Percentiles rank a stretch among this genome's conserved stretches.
Evolutionary conservation across 2,888 invertebrate genomes (phyloP).

Genomic region (Ochropleura leucogaster): DNA sequence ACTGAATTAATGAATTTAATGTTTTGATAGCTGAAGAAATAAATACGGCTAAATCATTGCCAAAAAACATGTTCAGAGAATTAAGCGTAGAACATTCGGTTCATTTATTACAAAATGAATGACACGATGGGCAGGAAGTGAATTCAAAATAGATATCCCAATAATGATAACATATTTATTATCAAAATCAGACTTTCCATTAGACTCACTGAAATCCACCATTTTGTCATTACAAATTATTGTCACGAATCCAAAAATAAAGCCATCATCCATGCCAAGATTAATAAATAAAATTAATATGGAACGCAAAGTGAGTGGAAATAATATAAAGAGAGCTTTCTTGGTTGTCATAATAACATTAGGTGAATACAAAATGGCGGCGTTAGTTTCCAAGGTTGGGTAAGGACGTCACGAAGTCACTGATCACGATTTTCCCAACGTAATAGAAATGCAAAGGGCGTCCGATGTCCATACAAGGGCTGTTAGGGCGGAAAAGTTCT

Average conservation of each 20-base stretch:
- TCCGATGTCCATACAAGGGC: slow-evolving; percentile 49
- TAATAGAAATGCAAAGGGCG: slow-evolving; percentile 65
- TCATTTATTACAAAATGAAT: not conserved
- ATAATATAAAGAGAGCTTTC: slow-evolving; percentile 71
- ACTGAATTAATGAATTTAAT: slow-evolving; percentile 32
- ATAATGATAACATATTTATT: slow-evolving; percentile 17
- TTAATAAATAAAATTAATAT: slow-evolving; percentile 64
- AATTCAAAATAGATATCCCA: not conserved
- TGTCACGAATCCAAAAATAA: slow-evolving; percentile 54
- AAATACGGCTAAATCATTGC: slow-evolving; percentile 10
- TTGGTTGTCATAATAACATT: slow-evolving; percentile 73
- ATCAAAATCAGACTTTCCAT: not conserved
- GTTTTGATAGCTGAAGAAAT: slow-evolving; percentile 25
- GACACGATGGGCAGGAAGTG: not conserved
- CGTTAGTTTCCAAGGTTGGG: slow-evolving; percentile 77
- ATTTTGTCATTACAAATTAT: slow-evolving; percentile 49
- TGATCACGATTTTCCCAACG: slow-evolving; percentile 69
- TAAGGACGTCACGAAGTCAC: slow-evolving; percentile 76
- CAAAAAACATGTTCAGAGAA: not conserved
- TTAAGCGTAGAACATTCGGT: slow-evolving; percentile 2
- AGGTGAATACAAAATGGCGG: slow-evolving; percentile 67
- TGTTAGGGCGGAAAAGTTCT: slow-evolving; percentile 59
- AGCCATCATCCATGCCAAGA: slow-evolving; percentile 57
- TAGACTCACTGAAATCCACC: slow-evolving; percentile 19
- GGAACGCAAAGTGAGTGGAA: slow-evolving; percentile 55